phyloP scores from a whole-genome alignment of 2,888 invertebrate species.

The Neocrepidodera transversa region DNA sequence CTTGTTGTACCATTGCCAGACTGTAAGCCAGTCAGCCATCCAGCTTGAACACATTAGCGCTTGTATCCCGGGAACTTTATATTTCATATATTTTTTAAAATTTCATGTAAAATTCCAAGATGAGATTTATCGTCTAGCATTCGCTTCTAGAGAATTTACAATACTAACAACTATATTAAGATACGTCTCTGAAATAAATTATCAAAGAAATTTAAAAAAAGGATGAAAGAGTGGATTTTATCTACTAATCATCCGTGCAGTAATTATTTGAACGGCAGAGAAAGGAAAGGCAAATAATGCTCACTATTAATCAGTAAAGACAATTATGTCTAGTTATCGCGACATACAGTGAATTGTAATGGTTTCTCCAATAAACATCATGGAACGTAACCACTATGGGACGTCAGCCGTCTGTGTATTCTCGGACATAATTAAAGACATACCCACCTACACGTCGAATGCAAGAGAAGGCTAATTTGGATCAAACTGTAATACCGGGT shows the following conservation, averaged over 20 bases:
- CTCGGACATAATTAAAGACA: slow-evolving; percentile 20
- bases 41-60: slow-evolving; percentile 34
- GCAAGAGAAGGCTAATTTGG: background rate
- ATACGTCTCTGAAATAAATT: slow-evolving; percentile 16
- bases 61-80: slow-evolving; percentile 30
- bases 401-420: slow-evolving; percentile 13
- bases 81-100: slow-evolving; percentile 32
- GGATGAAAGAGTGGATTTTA: no score
- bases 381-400: slow-evolving; percentile 12
- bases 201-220: no score
- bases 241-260: no score
- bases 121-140: slow-evolving; percentile 23
- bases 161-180: slow-evolving; percentile 7
- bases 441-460: background rate
- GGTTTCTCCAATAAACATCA: slow-evolving; percentile 27
- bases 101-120: slow-evolving; percentile 30
- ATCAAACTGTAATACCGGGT: no score
- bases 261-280: background rate
- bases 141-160: slow-evolving; percentile 17
- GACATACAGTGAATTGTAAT: slow-evolving; percentile 39
- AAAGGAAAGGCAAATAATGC: slow-evolving; percentile 47
- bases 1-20: slow-evolving; percentile 51
- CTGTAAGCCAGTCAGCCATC: slow-evolving; percentile 38
- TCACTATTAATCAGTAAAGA: slow-evolving; percentile 49
- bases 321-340: slow-evolving; percentile 50